Evolutionary conservation across 2,888 invertebrate species (phyloP), one percentile per base, ranked within the genome.

Genomic region (Mantis religiosa): DNA sequence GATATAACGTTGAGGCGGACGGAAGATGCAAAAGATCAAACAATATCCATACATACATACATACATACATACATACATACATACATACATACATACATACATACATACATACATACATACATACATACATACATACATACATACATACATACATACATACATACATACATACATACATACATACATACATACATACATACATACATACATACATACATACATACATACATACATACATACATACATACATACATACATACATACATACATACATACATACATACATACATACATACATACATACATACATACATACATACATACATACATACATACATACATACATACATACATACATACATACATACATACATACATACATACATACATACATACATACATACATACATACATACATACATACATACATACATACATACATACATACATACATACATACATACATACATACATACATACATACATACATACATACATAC

Each of bases 11-110:
- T n/a, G n/a, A n/a, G n/a, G n/a, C n/a, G n/a, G n/a, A n/a, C n/a
- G n/a, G n/a, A n/a, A n/a, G n/a, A n/a, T n/a, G n/a, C n/a, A n/a
- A n/a, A 30, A 30, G 30, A 3, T 30, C 4, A 30, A 30, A 30
- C 3, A 30, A 30, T 4, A 30, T 30, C 2, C 30, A 30, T 30
- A 83, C 85, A 89, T 83, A 89, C 85, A 89, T 88, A 88, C 85
- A 89, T 88, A 89, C 85, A 83, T 88, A 83, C 85, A 88, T 83
- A 89, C 85, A 89, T 88, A 88, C 30, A 89, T 89, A 89, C 82
- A 89, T 88, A 83, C 82, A 87, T 88, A 88, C 41, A 89, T 88
- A 83, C 85, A 89, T 88, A 89, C 85, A 89, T 88, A 88, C 82
- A 89, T 83, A 88, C 82, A 89, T 83, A 28, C 83, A 89, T 89